Percentiles rank a stretch among this genome's conserved stretches.
Conservation (phyloP, 2,113 vertebrate species). For the Xenopus tropicalis region DNA sequence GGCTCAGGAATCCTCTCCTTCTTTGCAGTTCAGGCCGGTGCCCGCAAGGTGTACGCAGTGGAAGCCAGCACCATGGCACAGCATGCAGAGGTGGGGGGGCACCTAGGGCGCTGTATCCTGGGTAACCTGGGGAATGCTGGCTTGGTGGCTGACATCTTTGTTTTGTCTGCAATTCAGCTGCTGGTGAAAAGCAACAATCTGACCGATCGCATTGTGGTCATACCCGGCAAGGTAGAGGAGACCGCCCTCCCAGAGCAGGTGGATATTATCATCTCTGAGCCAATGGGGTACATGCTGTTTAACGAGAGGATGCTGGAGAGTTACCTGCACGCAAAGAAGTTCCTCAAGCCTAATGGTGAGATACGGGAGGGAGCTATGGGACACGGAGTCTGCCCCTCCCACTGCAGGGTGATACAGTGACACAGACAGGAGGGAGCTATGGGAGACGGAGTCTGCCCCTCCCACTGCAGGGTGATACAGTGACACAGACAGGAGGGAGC, state of each 20-base stretch:
- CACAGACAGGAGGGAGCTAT: no score
- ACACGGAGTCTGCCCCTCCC: no score
- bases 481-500: no score
- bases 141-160: no score
- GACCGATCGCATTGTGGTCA: conserved; percentile 83
- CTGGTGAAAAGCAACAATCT: conserved; percentile 92
- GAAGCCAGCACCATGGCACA: conserved; percentile 97
- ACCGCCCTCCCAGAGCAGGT: conserved; percentile 88
- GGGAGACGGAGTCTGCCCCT: no score
- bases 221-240: conserved; percentile 95
- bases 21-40: conserved; percentile 91
- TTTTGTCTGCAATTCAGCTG: conserved; percentile 61
- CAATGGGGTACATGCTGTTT: conserved; percentile 98
- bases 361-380: neutral
- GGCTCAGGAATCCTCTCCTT: conserved; percentile 95
- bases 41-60: conserved; percentile 91
- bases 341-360: conserved; percentile 87
- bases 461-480: no score
- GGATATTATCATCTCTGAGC: conserved; percentile 94
- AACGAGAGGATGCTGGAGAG: conserved; percentile 96
- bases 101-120: no score
- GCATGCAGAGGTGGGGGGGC: conserved; percentile 79
- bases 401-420: no score
- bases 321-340: conserved; percentile 95
- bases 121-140: neutral